Base-by-base conservation (phyloP, 2,888 invertebrate species). In the Phlogophora meticulosa region DNA sequence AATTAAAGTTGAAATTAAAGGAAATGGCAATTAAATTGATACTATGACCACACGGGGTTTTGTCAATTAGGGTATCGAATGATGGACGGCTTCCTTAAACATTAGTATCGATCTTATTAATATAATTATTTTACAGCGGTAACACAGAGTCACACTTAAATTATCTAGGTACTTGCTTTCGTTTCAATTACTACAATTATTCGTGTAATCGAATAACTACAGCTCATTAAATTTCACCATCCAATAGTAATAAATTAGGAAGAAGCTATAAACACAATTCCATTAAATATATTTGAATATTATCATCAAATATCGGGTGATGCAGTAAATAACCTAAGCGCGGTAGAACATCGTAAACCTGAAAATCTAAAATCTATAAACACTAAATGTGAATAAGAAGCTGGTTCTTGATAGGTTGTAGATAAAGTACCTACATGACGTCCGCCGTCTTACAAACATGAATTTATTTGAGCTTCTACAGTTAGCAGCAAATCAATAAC, bases 391-490 rank as follows among this genome's bases (percentile, higher is more conserved):
- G 64, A 65, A 55, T 65, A 60, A 32, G 52, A 42, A 66, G 53
- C 60, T 65, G 55, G 55, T 56, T 51, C 36, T 52, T 51, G 46
- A 66, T 45, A 45, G 49, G 46, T 65, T 51, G 49, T 67, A 62
- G 59, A 70, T 71, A 64, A 80, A 67, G 51, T 53, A 40, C 51
- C 57, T 52, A 83, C 83, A 85, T 85, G 84, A 85, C 80, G 82
- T 84, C 80, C 75, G 66, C 64, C 76, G 65, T 77, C 64, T 63
- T 58, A 83, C 71, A 75, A 86, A 88, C 88, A 86, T 83, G 85
- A 84, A 89, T 89, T 90, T 89, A 90, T 88, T 85, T 82, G 82
- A 86, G 82, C 83, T 84, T 85, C 87, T 84, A 81, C 81, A 75
- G 81, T 77, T 79, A 82, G 84, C 80, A 88, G 88, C 84, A 83